These are phyloP conservation scores for Charina bottae DNA, from an alignment of 2,113 vertebrate species.

Conservation along the genomic window DNA sequence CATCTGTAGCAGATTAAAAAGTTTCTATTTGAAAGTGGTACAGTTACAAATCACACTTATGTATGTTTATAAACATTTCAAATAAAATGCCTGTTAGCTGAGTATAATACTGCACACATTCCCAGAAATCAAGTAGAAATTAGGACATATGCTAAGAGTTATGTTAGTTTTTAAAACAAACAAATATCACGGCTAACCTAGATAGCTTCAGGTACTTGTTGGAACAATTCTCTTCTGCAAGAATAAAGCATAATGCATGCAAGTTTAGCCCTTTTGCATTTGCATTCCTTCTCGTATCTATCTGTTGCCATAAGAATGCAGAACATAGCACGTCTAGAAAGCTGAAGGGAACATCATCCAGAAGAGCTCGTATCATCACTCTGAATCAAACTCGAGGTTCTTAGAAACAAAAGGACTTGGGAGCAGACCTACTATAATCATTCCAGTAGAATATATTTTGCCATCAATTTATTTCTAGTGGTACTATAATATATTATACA, in stretches of 20 bases:
- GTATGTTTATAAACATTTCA: background rate
- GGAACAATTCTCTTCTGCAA: background rate
- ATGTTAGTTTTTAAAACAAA: background rate
- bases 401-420: background rate
- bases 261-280: background rate
- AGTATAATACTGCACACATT: background rate
- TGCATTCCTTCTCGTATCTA: background rate
- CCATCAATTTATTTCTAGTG: background rate
- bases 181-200: background rate
- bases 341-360: background rate
- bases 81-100: background rate
- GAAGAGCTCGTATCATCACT: background rate
- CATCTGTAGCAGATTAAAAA: background rate
- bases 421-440: background rate
- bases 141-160: background rate
- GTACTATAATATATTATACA: background rate
- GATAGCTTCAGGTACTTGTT: background rate
- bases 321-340: background rate
- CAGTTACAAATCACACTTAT: background rate
- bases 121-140: background rate
- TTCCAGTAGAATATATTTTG: background rate
- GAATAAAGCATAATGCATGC: background rate
- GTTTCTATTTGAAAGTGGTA: background rate
- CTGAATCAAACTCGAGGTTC: background rate
- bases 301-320: background rate